Evolutionary conservation across 2,888 invertebrate species (phyloP).

Genomic region (Dryobota labecula): DNA sequence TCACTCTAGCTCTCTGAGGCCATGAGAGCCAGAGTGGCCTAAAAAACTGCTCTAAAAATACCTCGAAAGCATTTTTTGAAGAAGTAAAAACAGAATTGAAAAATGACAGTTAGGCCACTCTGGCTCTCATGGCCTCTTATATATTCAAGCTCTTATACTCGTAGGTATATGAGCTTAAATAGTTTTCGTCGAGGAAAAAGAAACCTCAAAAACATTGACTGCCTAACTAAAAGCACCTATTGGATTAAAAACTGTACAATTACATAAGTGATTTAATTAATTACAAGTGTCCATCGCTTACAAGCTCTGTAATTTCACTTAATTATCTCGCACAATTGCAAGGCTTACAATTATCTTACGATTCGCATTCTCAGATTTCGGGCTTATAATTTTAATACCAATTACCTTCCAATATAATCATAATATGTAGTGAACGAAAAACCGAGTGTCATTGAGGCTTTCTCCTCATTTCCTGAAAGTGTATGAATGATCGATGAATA

Average conservation of each 20-base stretch:
- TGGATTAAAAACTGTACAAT: conserved; percentile 24
- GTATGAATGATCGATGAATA: conserved; percentile 61
- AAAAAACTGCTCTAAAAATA: too few relatives aligned
- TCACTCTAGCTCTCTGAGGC: too few relatives aligned
- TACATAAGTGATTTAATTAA: conserved; percentile 46
- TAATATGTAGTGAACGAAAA: conserved; percentile 48
- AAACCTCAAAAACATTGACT: neutral
- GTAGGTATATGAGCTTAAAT: neutral
- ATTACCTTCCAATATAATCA: conserved; percentile 50
- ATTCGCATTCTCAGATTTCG: conserved; percentile 57
- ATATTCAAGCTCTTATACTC: too few relatives aligned
- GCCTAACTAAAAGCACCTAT: conserved; percentile 8
- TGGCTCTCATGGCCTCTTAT: too few relatives aligned
- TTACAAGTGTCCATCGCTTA: conserved; percentile 38
- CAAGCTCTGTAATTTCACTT: conserved; percentile 49
- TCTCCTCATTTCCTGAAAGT: conserved; percentile 63
- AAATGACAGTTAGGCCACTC: too few relatives aligned
- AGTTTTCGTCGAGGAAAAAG: conserved; percentile 43
- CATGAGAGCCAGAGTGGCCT: too few relatives aligned
- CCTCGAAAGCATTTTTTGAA: too few relatives aligned
- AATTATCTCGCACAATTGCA: conserved; percentile 50
- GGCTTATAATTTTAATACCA: conserved; percentile 54
- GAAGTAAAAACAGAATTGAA: too few relatives aligned
- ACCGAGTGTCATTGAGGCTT: conserved; percentile 54
- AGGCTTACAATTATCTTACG: conserved; percentile 38